Conservation (phyloP, 2,113 vertebrate genomes). For the Propithecus coquereli region DNA sequence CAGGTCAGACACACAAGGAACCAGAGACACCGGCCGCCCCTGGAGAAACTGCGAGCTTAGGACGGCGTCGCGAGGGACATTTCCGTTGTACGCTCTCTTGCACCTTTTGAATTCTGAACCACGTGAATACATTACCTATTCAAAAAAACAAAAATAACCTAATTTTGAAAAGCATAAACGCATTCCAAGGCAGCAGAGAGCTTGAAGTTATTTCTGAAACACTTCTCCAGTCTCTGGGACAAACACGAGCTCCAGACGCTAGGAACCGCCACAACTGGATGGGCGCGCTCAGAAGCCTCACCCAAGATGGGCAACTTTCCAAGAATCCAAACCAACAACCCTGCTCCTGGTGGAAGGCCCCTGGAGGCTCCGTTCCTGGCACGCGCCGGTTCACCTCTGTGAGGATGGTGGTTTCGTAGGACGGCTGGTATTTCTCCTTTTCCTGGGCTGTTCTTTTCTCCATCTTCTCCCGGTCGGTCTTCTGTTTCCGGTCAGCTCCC, state of each 20-base stretch:
- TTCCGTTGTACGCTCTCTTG: background rate
- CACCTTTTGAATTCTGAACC: background rate
- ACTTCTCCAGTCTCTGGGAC: fast-evolving
- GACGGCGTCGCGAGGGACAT: fast-evolving
- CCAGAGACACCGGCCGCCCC: background rate
- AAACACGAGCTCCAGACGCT: no score
- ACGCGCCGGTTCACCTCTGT: constrained; percentile 85
- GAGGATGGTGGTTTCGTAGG: constrained; percentile 92
- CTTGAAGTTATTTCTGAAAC: background rate
- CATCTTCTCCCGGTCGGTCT: constrained; percentile 95
- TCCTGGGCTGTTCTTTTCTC: constrained; percentile 91
- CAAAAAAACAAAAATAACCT: background rate
- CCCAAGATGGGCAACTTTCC: background rate
- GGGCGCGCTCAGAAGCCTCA: background rate
- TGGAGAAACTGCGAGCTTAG: fast-evolving
- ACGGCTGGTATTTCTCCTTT: constrained; percentile 94
- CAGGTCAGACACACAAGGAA: fast-evolving
- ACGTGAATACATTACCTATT: background rate
- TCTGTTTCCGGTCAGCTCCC: constrained; percentile 96
- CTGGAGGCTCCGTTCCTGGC: fast-evolving
- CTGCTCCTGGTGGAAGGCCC: background rate
- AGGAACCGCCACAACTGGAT: background rate
- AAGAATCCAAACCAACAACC: background rate
- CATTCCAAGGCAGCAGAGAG: background rate
- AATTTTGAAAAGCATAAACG: background rate